Conservation (phyloP, 2,888 invertebrate genomes). For the Magallana nippona region DNA sequence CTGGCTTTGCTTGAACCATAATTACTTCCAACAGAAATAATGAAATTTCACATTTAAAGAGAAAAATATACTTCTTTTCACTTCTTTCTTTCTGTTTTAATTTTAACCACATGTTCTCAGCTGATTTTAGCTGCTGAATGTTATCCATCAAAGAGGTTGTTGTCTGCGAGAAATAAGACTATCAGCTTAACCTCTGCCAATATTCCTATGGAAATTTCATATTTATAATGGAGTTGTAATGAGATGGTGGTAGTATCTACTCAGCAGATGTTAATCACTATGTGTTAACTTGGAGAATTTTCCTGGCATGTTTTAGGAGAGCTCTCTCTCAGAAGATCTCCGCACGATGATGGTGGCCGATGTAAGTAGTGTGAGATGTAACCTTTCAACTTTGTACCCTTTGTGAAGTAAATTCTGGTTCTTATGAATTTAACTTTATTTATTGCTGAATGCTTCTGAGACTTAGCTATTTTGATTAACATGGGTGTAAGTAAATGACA, state of each 20-base stretch:
- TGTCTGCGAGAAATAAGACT: not conserved
- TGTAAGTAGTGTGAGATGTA: not conserved
- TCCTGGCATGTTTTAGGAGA: conserved; percentile 24
- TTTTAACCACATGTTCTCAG: not conserved
- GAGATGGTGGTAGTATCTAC: not conserved
- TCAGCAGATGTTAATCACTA: conserved; percentile 18
- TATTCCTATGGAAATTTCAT: conserved; percentile 19
- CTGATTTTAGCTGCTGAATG: not conserved
- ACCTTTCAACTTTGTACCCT: not conserved
- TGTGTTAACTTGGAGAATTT: conserved; percentile 4
- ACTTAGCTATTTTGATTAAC: too few relatives aligned
- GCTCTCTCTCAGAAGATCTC: not conserved
- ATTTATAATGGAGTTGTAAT: conserved; percentile 19
- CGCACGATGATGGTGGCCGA: conserved; percentile 13
- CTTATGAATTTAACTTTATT: too few relatives aligned
- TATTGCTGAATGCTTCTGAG: too few relatives aligned
- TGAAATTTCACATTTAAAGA: not conserved
- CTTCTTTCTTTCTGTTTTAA: not conserved
- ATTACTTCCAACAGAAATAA: not conserved
- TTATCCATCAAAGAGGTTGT: conserved; percentile 4
- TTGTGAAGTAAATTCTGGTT: too few relatives aligned
- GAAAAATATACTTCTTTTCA: not conserved
- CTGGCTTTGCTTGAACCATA: too few relatives aligned
- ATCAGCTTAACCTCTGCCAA: conserved; percentile 15
- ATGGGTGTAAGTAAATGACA: too few relatives aligned